These are phyloP conservation scores for Smittia aterrima DNA, from an alignment of 2,888 invertebrate genomes.

Conservation along the genomic window DNA sequence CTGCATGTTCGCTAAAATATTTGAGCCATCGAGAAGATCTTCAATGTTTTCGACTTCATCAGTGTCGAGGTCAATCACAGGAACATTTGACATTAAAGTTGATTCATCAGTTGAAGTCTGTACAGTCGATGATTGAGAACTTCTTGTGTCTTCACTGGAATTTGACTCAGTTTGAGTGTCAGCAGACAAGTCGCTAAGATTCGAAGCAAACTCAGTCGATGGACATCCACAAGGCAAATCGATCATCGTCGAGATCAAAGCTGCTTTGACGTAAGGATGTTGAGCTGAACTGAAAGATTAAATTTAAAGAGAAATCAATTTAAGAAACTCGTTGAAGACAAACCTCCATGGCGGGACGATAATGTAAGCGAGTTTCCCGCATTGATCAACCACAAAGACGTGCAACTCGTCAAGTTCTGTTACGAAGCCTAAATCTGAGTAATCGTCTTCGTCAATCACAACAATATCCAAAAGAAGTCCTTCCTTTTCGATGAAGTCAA, in stretches of 20 bases:
- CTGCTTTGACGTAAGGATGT: slow-evolving; percentile 40
- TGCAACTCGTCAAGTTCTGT: slow-evolving; percentile 26
- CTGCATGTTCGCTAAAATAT: neutral
- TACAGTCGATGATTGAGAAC: neutral
- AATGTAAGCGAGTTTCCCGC: slow-evolving; percentile 24
- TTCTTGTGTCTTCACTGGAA: neutral
- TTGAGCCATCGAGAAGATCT: neutral
- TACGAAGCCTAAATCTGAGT: slow-evolving; percentile 15
- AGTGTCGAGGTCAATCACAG: neutral
- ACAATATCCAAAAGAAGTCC: slow-evolving; percentile 4
- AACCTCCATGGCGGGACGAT: slow-evolving; percentile 25
- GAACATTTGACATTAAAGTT: neutral
- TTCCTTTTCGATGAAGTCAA: slow-evolving; percentile 15
- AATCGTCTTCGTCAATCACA: slow-evolving; percentile 28
- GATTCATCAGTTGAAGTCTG: neutral
- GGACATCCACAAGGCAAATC: slow-evolving; percentile 36
- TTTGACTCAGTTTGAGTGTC: neutral
- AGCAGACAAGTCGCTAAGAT: neutral
- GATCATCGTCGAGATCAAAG: slow-evolving; percentile 4
- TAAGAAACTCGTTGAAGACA: too few relatives aligned
- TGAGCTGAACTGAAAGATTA: too few relatives aligned
- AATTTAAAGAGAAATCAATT: too few relatives aligned
- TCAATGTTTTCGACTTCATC: slow-evolving; percentile 28
- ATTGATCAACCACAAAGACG: slow-evolving; percentile 27
- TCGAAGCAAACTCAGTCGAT: neutral